These are phyloP conservation scores for Antitype chi DNA, from an alignment of 2,888 invertebrate species.

Conservation along the genomic window DNA sequence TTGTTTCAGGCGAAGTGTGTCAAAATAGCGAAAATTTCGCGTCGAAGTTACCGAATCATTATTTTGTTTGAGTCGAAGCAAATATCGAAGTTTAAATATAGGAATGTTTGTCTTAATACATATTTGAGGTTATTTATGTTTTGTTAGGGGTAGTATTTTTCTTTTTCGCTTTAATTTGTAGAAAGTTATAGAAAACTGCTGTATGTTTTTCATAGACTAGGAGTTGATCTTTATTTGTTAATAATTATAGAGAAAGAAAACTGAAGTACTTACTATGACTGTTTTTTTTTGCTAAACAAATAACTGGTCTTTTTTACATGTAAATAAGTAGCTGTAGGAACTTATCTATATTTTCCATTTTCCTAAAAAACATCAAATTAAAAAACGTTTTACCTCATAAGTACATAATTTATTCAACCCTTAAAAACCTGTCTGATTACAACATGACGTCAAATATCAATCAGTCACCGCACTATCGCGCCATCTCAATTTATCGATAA, in stretches of 20 bases:
- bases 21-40: slow-evolving; percentile 57
- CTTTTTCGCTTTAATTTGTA: slow-evolving; percentile 4
- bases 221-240: background rate
- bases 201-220: background rate
- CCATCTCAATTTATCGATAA: slow-evolving; percentile 69
- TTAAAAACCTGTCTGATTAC: slow-evolving; percentile 40
- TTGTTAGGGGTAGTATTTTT: background rate
- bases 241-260: background rate
- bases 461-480: slow-evolving; percentile 56
- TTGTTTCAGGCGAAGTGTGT: slow-evolving; percentile 54
- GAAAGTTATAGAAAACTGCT: background rate
- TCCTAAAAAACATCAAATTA: slow-evolving; percentile 2
- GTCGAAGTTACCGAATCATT: slow-evolving; percentile 54
- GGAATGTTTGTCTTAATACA: slow-evolving; percentile 22
- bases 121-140: slow-evolving; percentile 5
- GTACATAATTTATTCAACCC: slow-evolving; percentile 33
- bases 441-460: slow-evolving; percentile 52
- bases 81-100: slow-evolving; percentile 56
- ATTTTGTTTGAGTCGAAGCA: slow-evolving; percentile 55
- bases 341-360: background rate
- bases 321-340: background rate
- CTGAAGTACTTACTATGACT: background rate
- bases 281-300: background rate
- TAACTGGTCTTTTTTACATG: background rate
- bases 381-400: background rate